Evolutionary conservation across 2,888 invertebrate species (phyloP).

Genomic region (Elysia crispata): DNA sequence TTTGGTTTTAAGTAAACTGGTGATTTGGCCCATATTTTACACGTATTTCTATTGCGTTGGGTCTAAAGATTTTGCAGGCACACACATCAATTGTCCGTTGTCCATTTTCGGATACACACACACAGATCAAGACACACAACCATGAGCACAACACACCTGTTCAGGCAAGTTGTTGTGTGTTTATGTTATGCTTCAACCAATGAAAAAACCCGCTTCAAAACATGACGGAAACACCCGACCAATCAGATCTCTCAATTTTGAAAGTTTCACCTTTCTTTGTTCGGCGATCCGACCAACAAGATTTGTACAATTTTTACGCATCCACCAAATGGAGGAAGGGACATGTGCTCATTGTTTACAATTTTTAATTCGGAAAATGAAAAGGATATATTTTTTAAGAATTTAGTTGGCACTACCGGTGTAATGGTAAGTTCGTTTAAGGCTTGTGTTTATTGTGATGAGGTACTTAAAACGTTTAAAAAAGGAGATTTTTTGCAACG

Average conservation of each 20-base stretch:
- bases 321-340: neutral
- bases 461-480: no score
- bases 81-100: no score
- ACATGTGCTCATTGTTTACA: constrained; percentile 47
- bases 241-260: constrained; percentile 33
- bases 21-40: no score
- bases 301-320: constrained; percentile 48
- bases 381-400: neutral
- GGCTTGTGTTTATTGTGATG: neutral
- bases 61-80: no score
- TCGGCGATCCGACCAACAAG: constrained; percentile 38
- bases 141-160: constrained; percentile 40
- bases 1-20: no score
- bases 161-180: constrained; percentile 24
- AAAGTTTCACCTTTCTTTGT: constrained; percentile 48
- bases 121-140: neutral
- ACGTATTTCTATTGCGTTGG: no score
- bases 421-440: constrained; percentile 33
- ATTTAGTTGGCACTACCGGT: neutral
- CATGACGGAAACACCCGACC: constrained; percentile 44
- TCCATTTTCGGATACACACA: neutral
- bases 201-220: constrained; percentile 22
- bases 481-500: no score
- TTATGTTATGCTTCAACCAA: constrained; percentile 15
- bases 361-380: constrained; percentile 19